These are phyloP conservation scores for Drosophila kanapiae DNA, from an alignment of 1,140 invertebrate genomes.

Conservation along the genomic window DNA sequence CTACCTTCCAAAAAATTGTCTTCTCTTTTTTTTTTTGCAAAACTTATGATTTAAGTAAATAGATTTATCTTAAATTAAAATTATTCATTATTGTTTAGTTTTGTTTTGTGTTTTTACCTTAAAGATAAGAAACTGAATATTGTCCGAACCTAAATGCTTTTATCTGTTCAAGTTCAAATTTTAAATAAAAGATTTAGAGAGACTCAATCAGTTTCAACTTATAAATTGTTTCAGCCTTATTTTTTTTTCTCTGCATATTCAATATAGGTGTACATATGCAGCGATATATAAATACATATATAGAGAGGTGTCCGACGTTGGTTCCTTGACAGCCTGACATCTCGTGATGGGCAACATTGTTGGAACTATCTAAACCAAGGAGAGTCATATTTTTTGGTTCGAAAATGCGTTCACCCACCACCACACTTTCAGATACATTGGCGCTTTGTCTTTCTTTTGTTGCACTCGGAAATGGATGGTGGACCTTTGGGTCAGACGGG, in stretches of 20 bases:
- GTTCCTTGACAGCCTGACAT: constrained; percentile 51
- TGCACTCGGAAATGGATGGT: constrained; percentile 23
- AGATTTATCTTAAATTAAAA: too few relatives aligned
- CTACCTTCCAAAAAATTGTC: too few relatives aligned
- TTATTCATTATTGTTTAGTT: too few relatives aligned
- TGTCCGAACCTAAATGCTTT: background rate
- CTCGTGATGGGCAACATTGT: constrained; percentile 50
- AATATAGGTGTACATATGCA: constrained; percentile 11
- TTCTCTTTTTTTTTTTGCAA: too few relatives aligned
- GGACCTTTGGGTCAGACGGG: constrained; percentile 16
- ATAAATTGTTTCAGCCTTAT: background rate
- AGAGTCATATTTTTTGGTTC: constrained; percentile 22
- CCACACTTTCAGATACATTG: constrained; percentile 30
- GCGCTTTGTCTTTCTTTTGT: constrained; percentile 54
- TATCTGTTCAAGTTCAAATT: background rate
- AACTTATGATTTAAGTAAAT: too few relatives aligned
- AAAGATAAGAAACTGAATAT: background rate
- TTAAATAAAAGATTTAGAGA: background rate
- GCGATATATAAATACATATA: constrained; percentile 18
- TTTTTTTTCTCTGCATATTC: constrained; percentile 4
- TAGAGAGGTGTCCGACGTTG: constrained; percentile 25
- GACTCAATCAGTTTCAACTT: background rate
- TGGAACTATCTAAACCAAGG: constrained; percentile 46
- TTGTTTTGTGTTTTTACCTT: too few relatives aligned
- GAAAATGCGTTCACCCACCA: constrained; percentile 49